These are phyloP conservation scores for Antitype chi DNA, from an alignment of 2,888 invertebrate species.

Conservation along the genomic window DNA sequence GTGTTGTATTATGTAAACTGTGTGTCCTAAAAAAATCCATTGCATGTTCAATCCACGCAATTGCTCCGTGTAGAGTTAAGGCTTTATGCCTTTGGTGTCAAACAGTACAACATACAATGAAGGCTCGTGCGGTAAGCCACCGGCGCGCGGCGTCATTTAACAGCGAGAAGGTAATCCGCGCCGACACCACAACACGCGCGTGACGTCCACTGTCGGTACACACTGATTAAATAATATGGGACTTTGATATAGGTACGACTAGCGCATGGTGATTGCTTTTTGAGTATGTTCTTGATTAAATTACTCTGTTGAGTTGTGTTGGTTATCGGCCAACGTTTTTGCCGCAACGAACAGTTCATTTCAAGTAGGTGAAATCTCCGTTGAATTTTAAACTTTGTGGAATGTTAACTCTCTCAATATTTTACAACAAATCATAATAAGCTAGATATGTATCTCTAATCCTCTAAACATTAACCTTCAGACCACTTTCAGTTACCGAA, in stretches of 20 bases:
- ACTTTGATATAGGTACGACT: background rate
- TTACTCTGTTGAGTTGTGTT: background rate
- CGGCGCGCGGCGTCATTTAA: background rate
- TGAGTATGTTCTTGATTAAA: background rate
- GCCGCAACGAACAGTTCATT: background rate
- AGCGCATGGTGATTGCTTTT: constrained; percentile 1
- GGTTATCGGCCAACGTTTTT: background rate
- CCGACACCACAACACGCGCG: constrained; percentile 42
- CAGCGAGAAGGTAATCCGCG: constrained; percentile 16
- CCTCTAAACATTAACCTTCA: constrained; percentile 2
- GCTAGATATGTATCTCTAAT: no score
- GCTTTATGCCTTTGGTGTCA: constrained; percentile 8
- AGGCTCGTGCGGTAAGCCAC: constrained; percentile 30
- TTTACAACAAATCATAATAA: background rate
- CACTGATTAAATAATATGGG: constrained; percentile 43
- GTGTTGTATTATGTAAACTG: background rate
- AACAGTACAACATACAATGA: constrained; percentile 17
- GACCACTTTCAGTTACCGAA: constrained; percentile 3
- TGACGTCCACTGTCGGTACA: constrained; percentile 17
- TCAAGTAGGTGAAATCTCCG: background rate
- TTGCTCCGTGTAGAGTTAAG: background rate
- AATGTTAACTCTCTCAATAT: background rate
- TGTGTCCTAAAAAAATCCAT: background rate
- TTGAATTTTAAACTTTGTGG: background rate
- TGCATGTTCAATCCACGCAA: background rate